Base-by-base conservation (phyloP, 1,140 invertebrate species). In the Scaptomyza graminum region DNA sequence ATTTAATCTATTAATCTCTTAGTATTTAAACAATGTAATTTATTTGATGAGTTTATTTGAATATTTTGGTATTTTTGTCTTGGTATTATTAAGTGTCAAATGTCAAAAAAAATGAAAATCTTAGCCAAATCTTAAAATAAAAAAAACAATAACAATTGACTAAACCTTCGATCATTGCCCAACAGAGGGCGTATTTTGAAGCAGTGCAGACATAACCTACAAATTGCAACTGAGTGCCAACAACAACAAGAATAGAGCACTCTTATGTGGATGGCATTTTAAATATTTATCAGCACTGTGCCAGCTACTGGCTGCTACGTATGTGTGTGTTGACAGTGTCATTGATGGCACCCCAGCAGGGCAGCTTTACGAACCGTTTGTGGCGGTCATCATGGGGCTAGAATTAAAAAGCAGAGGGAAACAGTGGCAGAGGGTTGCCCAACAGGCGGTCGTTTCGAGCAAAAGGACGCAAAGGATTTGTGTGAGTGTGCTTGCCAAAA, bases 211-310 rank as follows among this genome's bases (percentile, higher is more conserved):
- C 15, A 46, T 13, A 18, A 46, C 6, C 37, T 41, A 41, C 37
- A 41, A 41, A 9, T 34, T 34, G 31, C 31, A 8, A 34, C 7
- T 34, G 31, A 11, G 31, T 34, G 31, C 31, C 31, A 34, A 9
- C 31, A 41, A 41, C n/a, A 41, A n/a, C 18, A 22, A 5, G 12
- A 41, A n/a, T 6, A 41, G 12, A 41, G 16, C 46, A 18, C 51
- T n/a, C 55, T 13, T 61, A 16, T 11, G 51, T 41, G 16, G 61
- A 46, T 70, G 69, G 66, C 65, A 64, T 76, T 87, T 88, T 79
- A 87, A 87, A 87, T 87, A 88, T 87, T 87, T 82, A 88, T 22
- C 67, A 87, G 52, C 60, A 37, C 55, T 57, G 50, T 16, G 31
- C 44, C 44, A 50, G 43, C 39, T 22, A 16, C 5, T 49, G 28